phyloP scores from a whole-genome alignment of 2,797 vertebrate species.

The Uromys caudimaculatus region DNA sequence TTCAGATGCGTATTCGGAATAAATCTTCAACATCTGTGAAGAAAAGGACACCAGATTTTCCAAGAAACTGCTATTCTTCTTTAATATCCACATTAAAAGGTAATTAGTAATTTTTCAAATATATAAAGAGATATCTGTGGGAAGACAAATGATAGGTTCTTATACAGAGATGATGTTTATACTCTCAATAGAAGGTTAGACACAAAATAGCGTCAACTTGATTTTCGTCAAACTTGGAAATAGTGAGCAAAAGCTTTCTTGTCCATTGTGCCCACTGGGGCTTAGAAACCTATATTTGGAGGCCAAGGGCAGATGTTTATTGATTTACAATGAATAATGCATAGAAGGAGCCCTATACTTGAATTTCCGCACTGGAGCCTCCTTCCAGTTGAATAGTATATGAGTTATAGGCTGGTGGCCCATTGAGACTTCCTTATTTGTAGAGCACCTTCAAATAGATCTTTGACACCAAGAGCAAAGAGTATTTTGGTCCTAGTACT shows the following conservation, averaged over 20 bases:
- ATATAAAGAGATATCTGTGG: conserved; percentile 54
- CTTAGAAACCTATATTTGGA: conserved; percentile 78
- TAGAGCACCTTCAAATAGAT: conserved; percentile 61
- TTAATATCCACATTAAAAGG: conserved; percentile 35
- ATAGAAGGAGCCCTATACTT: conserved; percentile 67
- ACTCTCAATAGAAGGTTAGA: conserved; percentile 81
- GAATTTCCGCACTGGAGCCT: conserved; percentile 72
- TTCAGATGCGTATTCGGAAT: not conserved
- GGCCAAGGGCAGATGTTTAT: conserved; percentile 77
- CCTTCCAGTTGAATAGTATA: conserved; percentile 70
- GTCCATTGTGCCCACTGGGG: conserved; percentile 68
- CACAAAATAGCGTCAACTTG: conserved; percentile 73
- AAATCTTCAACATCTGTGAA: not conserved
- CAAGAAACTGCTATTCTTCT: not conserved
- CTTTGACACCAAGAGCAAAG: conserved; percentile 35
- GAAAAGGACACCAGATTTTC: not conserved
- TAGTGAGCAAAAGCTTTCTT: conserved; percentile 69
- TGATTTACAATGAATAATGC: conserved; percentile 83
- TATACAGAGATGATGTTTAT: not conserved
- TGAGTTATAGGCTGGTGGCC: conserved; percentile 39
- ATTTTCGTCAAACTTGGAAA: conserved; percentile 81
- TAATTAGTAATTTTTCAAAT: conserved; percentile 22
- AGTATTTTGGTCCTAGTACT: conserved; percentile 45
- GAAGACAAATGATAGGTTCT: conserved; percentile 58
- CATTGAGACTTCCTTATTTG: conserved; percentile 59